Base-by-base conservation (phyloP, 2,888 invertebrate genomes). In the Leucoma salicis region DNA sequence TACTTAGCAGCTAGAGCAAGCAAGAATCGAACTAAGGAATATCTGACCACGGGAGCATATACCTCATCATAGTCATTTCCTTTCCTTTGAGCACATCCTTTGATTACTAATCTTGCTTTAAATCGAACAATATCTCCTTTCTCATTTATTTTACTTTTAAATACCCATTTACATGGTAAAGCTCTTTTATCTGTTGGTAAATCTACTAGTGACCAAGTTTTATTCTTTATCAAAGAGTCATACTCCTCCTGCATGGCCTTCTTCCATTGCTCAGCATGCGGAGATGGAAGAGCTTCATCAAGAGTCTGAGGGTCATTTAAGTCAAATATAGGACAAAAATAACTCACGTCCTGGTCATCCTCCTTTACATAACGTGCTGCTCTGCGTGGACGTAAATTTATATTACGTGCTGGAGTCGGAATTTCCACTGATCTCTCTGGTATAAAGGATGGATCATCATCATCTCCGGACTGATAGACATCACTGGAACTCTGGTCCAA, bases 71-170 rank as follows among this genome's bases (percentile, higher is more conserved):
- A 32, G 11, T 32, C 15, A 18, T 18, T 18, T 18, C 18, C 16
- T 25, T 10, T 25, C 8, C 10, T 25, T n/a, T 25, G 25, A 11
- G 42, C 35, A 42, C 13, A 47, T 0, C 51, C 54, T 31, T 51
- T 55, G 0, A 51, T 41, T 0, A 55, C 55, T 2, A 55, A 14
- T 35, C 55, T 34, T 8, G 55, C 55, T 25, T 56, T 53, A 32
- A 27, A 52, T 11, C 39, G 14, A 7, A 38, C n/a, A 14, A 52
- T 32, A 0, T 45, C 34, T 8, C 45, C 51, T 25, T 43, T 35
- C 11, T 45, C 18, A 37, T 52, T 37, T 13, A 33, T 42, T 42
- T 53, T 42, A 7, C 34, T 35, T 32, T 44, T 40, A 35, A 11
- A 35, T 1, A 41, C 46, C 42, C 41, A 42, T 34, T 44, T 42